Percentiles rank a stretch among this genome's conserved stretches.
Conservation (phyloP, 2,113 vertebrate genomes). For the Lonchura striata region DNA sequence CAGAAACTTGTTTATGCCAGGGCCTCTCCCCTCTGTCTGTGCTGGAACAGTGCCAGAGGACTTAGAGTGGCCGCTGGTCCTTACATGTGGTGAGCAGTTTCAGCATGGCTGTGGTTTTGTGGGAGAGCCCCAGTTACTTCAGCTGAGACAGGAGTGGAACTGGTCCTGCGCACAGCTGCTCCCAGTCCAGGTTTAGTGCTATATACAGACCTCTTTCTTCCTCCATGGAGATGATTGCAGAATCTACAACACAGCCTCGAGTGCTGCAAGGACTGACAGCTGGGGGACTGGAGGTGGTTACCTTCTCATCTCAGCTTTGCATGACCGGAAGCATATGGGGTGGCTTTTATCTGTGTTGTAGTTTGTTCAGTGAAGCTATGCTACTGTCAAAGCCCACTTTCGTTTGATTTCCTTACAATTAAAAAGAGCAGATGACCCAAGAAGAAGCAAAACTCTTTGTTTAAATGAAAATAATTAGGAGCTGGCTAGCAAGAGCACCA, state of each 20-base stretch:
- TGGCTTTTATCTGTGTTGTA: background rate
- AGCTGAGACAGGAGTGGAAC: rapidly evolving
- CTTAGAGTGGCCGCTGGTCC: background rate
- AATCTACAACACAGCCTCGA: background rate
- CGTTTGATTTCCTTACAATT: background rate
- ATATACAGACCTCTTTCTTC: background rate
- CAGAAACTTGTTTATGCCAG: background rate
- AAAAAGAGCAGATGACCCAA: background rate
- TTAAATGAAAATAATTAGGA: constrained; percentile 9
- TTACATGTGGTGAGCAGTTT: background rate
- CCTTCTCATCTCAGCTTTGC: background rate
- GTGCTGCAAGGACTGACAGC: background rate
- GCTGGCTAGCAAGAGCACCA: background rate
- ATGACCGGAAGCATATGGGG: background rate
- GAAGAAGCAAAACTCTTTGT: background rate
- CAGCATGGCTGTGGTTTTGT: background rate
- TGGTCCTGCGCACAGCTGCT: background rate
- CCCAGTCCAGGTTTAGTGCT: background rate
- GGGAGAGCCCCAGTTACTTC: background rate
- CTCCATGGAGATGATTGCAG: background rate
- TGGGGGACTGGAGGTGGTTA: background rate
- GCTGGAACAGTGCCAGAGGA: background rate
- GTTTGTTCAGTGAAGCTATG: background rate
- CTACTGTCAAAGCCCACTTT: background rate
- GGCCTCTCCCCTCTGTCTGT: background rate